A percentile compares a stretch with the other conserved stretches of the same genome.
Evolutionary conservation across 2,113 vertebrate genomes (phyloP).

Genomic region (Urocynchramus pylzowi): DNA sequence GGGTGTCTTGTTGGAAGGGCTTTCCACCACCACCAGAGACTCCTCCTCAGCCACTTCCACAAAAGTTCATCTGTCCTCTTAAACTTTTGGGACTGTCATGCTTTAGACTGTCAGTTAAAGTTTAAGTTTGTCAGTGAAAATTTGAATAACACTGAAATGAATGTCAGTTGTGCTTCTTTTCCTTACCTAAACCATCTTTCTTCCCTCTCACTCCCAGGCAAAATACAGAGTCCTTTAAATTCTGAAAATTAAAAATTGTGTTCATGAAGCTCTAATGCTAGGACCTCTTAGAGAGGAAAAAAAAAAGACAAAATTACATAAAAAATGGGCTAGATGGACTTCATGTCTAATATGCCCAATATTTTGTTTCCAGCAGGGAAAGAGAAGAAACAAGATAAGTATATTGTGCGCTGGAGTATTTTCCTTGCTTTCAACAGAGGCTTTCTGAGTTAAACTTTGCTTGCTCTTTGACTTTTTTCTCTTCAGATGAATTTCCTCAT

Average conservation of each 20-base stretch:
- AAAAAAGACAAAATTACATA: neutral
- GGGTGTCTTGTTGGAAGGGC: neutral
- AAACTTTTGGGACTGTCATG: neutral
- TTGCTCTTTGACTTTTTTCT: neutral
- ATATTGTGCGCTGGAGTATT: neutral
- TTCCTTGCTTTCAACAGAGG: neutral
- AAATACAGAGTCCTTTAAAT: neutral
- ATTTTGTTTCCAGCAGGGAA: neutral
- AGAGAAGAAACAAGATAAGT: neutral
- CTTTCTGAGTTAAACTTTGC: neutral
- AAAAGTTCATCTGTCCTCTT: neutral
- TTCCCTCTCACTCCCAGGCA: neutral
- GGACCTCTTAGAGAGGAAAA: neutral
- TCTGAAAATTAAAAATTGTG: neutral
- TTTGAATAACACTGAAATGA: neutral
- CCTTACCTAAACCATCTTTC: neutral
- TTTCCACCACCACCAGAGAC: neutral
- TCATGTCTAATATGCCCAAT: neutral
- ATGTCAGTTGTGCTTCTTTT: neutral
- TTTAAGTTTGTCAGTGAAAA: neutral
- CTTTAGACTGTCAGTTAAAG: neutral
- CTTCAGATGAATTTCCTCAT: neutral
- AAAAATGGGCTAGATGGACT: neutral
- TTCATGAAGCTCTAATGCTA: neutral
- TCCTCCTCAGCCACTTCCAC: neutral